Evolutionary conservation across 2,113 vertebrate species (phyloP), one percentile per base, ranked within the genome.

Genomic region (Misgurnus anguillicaudatus): DNA sequence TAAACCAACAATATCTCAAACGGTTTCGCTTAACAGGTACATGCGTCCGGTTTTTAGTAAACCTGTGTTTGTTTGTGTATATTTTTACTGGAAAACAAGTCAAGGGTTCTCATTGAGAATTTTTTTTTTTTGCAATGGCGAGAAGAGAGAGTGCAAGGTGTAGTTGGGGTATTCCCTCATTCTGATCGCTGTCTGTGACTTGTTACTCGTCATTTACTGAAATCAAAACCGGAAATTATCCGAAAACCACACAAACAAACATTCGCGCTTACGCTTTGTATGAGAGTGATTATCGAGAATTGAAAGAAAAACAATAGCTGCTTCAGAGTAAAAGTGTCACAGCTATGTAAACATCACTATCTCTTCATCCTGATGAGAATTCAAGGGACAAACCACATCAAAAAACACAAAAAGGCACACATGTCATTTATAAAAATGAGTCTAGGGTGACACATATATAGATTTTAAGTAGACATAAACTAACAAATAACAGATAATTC

Each of bases 191-290:
- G 42, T 72, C 61, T 77, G 66, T 76, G 62, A 57, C 82, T 78
- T 75, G 69, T 39, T 63, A 74, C 63, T 58, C 78, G 57, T 85
- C 80, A 82, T 75, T 78, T 85, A 75, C 78, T 75, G 80, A 82
- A 78, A 85, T 69, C 68, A 73, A 41, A 82, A 75, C 67, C 62
- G 73, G 72, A 64, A 74, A 75, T 47, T 51, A 77, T 66, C 71
- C 53, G 16, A 75, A 78, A 73, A 67, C 64, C 16, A 14, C 80
- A 74, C 73, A 75, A 51, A 80, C 80, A 71, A 75, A 78, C 48
- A 82, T 36, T 70, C 13, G 42, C 61, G 11, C 17, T 11, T 10
- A 61, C 9, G 11, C 11, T 31, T 10, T 31, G 36, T 73, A 55
- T 64, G 55, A 74, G 61, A 71, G 36, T 31, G 68, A 58, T 60